Base-by-base conservation (phyloP, 2,113 vertebrate species). In the Lasiurus borealis region DNA sequence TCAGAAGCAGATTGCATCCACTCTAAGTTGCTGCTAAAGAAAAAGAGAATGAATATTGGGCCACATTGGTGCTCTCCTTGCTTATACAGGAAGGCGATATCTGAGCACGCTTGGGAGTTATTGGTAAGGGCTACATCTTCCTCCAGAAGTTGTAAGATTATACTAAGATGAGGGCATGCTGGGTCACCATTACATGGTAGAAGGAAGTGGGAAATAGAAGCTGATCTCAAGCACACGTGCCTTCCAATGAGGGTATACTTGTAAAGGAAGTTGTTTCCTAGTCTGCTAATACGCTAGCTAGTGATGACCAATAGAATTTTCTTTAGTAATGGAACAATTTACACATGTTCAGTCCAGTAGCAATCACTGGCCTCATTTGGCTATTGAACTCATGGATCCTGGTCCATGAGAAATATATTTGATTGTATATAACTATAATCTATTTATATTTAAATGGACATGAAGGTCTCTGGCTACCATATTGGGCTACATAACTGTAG, bases 1-100 rank as follows among this genome's bases (percentile, higher is more conserved):
- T 7, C 78, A 94, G 96, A 96, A 95, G 18, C 62, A 87, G 64
- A 69, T 89, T 68, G n/a, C 5, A 54, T 64, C 3, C 18, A 54
- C 64, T 52, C 66, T 50, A 95, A 84, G 1, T 21, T 25, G 40
- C 50, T 80, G 0, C 0, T 75, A 23, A 89, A 80, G 86, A 54
- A 82, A 77, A 80, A 12, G n/a, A n/a, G 6, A 9, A 50, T 78
- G 40, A 48, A 62, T 62, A 23, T 23, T 62, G 25, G 57, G 48
- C 36, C 72, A 1, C 31, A 31, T 1, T 8, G 75, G 18, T 62
- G 29, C 10, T 87, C 78, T 89, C 64, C 75, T 59, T 77, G 3
- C 27, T 92, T 78, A 52, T 34, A 31, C 2, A 9, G 44, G 57
- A 88, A 84, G 36, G 50, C 25, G 34, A 15, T 62, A 23, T 9